Conservation (phyloP, 2,797 vertebrate genomes). For the Acrossocheilus fasciatus region DNA sequence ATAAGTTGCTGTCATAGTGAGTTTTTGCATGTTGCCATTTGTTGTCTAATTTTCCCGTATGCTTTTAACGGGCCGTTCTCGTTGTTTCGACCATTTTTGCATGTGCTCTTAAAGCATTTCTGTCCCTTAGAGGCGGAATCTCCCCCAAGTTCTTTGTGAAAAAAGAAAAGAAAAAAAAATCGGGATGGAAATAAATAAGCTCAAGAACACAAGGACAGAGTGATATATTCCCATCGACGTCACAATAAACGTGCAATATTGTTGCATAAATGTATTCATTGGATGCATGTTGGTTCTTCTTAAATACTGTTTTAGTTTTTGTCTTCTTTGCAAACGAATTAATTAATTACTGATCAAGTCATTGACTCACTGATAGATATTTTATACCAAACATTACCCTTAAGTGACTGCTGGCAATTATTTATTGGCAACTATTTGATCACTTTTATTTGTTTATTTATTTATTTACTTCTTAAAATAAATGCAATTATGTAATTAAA, state of each 20-base stretch:
- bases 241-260: slow-evolving; percentile 46
- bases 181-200: slow-evolving; percentile 76
- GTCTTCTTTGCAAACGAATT: background rate
- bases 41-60: slow-evolving; percentile 67
- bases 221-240: slow-evolving; percentile 36
- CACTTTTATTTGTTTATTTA: background rate
- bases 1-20: slow-evolving; percentile 79
- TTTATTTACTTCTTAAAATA: background rate
- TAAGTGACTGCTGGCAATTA: background rate
- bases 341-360: background rate
- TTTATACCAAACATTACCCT: background rate
- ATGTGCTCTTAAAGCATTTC: slow-evolving; percentile 74
- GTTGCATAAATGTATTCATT: slow-evolving; percentile 28
- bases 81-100: slow-evolving; percentile 74
- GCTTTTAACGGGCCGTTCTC: slow-evolving; percentile 66
- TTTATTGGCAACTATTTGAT: slow-evolving; percentile 1
- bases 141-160: slow-evolving; percentile 72
- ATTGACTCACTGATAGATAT: background rate
- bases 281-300: background rate
- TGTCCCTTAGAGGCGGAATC: slow-evolving; percentile 69
- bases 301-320: background rate
- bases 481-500: background rate
- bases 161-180: slow-evolving; percentile 62
- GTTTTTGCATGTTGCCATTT: slow-evolving; percentile 75
- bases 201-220: slow-evolving; percentile 70